A percentile compares a stretch with the other conserved stretches of the same genome.
phyloP scores from a whole-genome alignment of 53 echinoderm and acorn worm species.

The Hippasteria phrygiana region DNA sequence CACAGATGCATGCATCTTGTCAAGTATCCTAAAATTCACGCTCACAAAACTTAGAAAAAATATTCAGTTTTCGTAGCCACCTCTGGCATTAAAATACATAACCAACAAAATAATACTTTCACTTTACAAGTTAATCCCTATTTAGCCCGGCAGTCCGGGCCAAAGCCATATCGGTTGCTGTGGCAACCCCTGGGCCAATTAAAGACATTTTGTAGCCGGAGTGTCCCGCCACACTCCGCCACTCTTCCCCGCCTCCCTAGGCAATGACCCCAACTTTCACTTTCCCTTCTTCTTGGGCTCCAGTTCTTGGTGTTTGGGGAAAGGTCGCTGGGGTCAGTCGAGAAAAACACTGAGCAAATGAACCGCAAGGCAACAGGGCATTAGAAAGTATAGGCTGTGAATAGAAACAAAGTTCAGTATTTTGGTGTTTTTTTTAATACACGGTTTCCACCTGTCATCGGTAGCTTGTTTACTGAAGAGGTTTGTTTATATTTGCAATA shows the following conservation, averaged over 20 bases:
- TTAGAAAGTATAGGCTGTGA: neutral
- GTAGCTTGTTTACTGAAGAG: no score
- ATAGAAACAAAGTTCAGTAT: neutral
- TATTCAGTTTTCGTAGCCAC: no score
- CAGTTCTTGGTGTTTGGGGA: neutral
- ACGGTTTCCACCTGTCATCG: no score
- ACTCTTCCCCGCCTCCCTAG: constrained; percentile 18
- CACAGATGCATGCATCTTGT: no score
- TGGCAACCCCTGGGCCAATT: constrained; percentile 50
- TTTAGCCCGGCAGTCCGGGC: neutral
- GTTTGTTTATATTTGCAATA: no score
- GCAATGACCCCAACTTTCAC: constrained; percentile 53
- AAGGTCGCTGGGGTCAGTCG: constrained; percentile 32
- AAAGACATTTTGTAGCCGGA: constrained; percentile 39
- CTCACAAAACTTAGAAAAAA: no score
- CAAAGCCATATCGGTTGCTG: constrained; percentile 41
- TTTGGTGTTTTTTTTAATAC: neutral
- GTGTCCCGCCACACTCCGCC: no score
- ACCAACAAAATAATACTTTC: no score
- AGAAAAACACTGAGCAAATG: neutral
- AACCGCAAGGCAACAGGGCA: neutral
- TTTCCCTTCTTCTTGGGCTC: neutral
- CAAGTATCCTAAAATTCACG: no score
- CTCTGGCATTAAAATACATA: no score
- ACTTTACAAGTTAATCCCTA: constrained; percentile 57